Base-by-base conservation (phyloP, 2,113 vertebrate species). In the Anarhynchus alexandrinus region DNA sequence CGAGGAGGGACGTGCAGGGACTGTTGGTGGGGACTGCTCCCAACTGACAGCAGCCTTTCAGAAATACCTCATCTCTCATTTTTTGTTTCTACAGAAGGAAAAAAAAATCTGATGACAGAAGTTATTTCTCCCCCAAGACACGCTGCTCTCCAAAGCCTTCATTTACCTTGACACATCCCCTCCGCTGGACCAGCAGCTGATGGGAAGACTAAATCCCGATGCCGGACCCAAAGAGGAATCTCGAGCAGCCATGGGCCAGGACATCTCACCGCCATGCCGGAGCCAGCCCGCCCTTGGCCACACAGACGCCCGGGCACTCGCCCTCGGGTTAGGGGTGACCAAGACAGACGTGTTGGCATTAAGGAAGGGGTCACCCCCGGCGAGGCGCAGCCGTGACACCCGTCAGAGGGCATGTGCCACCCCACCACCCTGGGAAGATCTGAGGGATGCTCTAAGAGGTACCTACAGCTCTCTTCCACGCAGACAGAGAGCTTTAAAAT, bases 41-140 rank as follows among this genome's bases (percentile, higher is more conserved):
- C 42, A 23, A 45, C 71, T 42, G 58, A 82, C 74, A 90, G 36
- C 42, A n/a, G 42, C 57, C 47, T 52, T 52, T 70, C 45, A 77
- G 54, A 55, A 62, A 66, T 20, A 55, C 23, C 36, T 80, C 86
- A 51, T 77, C 69, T 69, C 67, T 73, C 42, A 45, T 47, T 85
- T 82, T 85, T 84, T 88, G 62, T 67, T 43, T 59, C 81, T 58
- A 69, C 43, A 73, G 64, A 34, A 38, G 40, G 40, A 25, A 79
- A 88, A 29, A 22, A 79, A 62, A 38, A 57, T 69, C 66, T 32
- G 34, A 54, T 55, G 61, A 70, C 49, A n/a, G 10, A 76, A 80
- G 42, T 49, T 57, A 79, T 47, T 88, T 83, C 69, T 96, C 72
- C 66, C 27, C 58, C 9, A 36, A 94, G 61, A 42, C 78, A 82